Percentiles rank a stretch among this genome's conserved stretches.
Evolutionary conservation across 2,113 vertebrate genomes (phyloP).

Genomic region (Oryzias melastigma): DNA sequence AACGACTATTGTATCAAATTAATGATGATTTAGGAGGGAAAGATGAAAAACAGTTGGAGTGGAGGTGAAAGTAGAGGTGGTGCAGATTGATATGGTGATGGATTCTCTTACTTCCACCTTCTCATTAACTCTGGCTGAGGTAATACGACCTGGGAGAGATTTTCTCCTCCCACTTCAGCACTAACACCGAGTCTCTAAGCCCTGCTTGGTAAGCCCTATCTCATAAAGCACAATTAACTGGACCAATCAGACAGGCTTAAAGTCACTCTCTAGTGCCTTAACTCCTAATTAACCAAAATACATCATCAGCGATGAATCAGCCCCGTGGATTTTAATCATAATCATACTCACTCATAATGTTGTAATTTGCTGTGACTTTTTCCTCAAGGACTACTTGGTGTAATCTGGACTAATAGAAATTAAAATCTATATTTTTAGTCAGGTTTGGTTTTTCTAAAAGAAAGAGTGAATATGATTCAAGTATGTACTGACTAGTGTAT

Average conservation of each 20-base stretch:
- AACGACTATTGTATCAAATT: slow-evolving; percentile 40
- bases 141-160: slow-evolving; percentile 77
- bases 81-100: slow-evolving; percentile 72
- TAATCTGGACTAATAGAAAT: slow-evolving; percentile 62
- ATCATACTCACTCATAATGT: slow-evolving; percentile 71
- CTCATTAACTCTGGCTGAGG: slow-evolving; percentile 76
- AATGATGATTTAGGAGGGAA: slow-evolving; percentile 51
- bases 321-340: slow-evolving; percentile 71
- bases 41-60: slow-evolving; percentile 47
- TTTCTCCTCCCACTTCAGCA: slow-evolving; percentile 73
- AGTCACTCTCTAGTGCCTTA: slow-evolving; percentile 75
- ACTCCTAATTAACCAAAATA: slow-evolving; percentile 82
- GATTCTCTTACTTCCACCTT: slow-evolving; percentile 76
- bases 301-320: slow-evolving; percentile 76
- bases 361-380: slow-evolving; percentile 74
- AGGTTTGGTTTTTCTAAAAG: slow-evolving; percentile 19
- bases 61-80: slow-evolving; percentile 61
- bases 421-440: slow-evolving; percentile 54
- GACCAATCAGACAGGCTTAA: slow-evolving; percentile 81
- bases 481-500: slow-evolving; percentile 69
- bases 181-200: slow-evolving; percentile 68
- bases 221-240: slow-evolving; percentile 82
- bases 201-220: slow-evolving; percentile 65
- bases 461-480: slow-evolving; percentile 43
- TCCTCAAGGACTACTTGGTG: slow-evolving; percentile 65